These are phyloP conservation scores for Pterocles gutturalis DNA, from an alignment of 2,113 vertebrate genomes.

Conservation along the genomic window DNA sequence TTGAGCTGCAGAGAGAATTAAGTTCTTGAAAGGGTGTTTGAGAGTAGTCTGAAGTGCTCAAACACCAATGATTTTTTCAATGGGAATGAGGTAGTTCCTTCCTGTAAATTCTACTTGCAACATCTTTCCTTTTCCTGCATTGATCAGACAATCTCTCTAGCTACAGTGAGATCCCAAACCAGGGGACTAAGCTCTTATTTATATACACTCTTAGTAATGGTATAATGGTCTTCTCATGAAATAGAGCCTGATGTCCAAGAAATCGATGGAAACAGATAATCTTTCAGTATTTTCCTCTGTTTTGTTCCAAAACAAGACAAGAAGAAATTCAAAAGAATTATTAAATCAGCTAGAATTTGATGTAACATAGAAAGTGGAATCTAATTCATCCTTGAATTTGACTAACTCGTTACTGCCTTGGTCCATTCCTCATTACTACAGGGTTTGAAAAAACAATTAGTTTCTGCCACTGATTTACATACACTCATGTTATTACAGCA, in stretches of 20 bases:
- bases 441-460: not conserved
- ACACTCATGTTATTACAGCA: not conserved
- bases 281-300: not conserved
- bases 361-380: not conserved
- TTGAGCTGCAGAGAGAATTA: not conserved
- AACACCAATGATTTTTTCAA: not conserved
- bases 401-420: not conserved
- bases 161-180: not conserved
- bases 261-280: not conserved
- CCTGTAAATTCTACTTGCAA: not conserved
- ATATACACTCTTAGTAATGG: not conserved
- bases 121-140: not conserved
- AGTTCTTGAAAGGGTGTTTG: not conserved
- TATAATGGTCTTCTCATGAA: not conserved
- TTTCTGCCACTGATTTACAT: not conserved
- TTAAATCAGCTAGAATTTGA: not conserved
- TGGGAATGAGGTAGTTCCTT: not conserved
- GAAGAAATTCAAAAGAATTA: not conserved
- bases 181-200: not conserved
- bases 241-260: not conserved
- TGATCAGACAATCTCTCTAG: not conserved
- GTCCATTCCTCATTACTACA: not conserved
- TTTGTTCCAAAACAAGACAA: not conserved
- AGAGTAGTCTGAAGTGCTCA: not conserved
- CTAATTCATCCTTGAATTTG: not conserved